Percentiles rank a stretch among this genome's conserved stretches.
These are phyloP conservation scores for Hirtodrosophila confusa DNA, from an alignment of 2,888 invertebrate species.

Conservation along the genomic window DNA sequence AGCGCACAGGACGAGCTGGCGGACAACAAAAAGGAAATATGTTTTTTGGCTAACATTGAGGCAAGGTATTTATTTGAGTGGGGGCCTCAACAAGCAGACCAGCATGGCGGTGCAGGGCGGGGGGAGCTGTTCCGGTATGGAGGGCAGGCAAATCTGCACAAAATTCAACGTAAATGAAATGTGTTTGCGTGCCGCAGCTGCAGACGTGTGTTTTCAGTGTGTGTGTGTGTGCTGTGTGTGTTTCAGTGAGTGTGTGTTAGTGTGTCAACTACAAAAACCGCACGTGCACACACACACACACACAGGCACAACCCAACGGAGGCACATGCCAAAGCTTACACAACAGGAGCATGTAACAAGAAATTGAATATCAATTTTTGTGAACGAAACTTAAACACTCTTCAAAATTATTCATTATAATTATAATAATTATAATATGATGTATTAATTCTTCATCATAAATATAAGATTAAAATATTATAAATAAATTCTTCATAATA, in stretches of 20 bases:
- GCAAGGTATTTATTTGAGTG: slow-evolving; percentile 61
- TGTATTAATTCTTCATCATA: no score
- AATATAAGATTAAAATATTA: no score
- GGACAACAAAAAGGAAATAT: slow-evolving; percentile 45
- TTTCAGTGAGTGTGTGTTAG: slow-evolving; percentile 50
- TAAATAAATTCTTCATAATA: no score
- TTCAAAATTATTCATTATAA: no score
- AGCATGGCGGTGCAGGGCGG: not conserved
- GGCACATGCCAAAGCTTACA: slow-evolving; percentile 61
- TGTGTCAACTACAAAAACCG: slow-evolving; percentile 77
- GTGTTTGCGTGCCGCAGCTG: slow-evolving; percentile 69
- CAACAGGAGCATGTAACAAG: slow-evolving; percentile 40
- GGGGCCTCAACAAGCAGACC: slow-evolving; percentile 42
- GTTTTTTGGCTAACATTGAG: slow-evolving; percentile 55
- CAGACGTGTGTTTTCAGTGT: slow-evolving; percentile 18
- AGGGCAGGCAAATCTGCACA: slow-evolving; percentile 55
- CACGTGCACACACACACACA: slow-evolving; percentile 49
- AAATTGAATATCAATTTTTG: slow-evolving; percentile 9
- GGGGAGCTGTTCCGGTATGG: not conserved
- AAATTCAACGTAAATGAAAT: slow-evolving; percentile 77
- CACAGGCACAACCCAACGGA: slow-evolving; percentile 12
- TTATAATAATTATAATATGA: no score
- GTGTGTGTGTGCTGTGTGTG: slow-evolving; percentile 21
- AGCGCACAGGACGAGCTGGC: slow-evolving; percentile 41
- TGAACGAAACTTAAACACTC: not conserved